Base-by-base conservation (phyloP, 2,113 vertebrate species). In the Crotalus helleri region DNA sequence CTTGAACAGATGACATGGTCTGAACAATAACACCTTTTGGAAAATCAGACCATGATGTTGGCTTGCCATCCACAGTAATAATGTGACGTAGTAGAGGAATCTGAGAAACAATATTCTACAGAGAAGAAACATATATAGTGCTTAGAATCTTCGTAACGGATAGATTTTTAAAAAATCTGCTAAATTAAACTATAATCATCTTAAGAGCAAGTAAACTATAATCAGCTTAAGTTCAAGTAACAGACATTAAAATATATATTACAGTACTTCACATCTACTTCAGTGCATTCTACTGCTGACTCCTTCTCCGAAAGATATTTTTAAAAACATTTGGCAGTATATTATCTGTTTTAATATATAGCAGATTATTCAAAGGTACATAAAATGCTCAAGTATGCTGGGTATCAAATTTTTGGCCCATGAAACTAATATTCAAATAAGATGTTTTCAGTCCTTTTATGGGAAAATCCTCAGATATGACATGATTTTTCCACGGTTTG, bases 1-100 rank as follows among this genome's bases (percentile, higher is more conserved):
- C 98, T 96, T 98, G 98, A 89, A 99, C 98, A 0, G 98, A 97
- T 1, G 97, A 96, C 99, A 99, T 99, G 0, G 98, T 99, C 96
- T 99, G 98, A 74, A 99, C 97, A 10, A 97, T 98, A 96, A 99
- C 97, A 21, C 98, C 98, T 93, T 97, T 97, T 59, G 99, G 98
- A 92, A 98, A 98, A 55, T 98, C 97, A 0, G 98, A 92, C 98
- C 98, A 98, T 0, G 95, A 94, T 0, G 97, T 97, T 1, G 98
- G 97, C 51, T 98, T 98, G 89, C 98, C 97, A 55, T 99, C 99
- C 89, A 99, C 98, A 0, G 99, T 98, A 15, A 99, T 98, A 94
- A 99, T 98, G 1, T 99, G 98, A 24, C 97, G 97, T 92, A 99
- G 97, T 8, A 97, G 97, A 0, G 99, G 99, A 53, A 99, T 97